Evolutionary conservation across 2,113 vertebrate genomes (phyloP), one percentile per base, ranked within the genome.

Genomic region (Alectura lathami): DNA sequence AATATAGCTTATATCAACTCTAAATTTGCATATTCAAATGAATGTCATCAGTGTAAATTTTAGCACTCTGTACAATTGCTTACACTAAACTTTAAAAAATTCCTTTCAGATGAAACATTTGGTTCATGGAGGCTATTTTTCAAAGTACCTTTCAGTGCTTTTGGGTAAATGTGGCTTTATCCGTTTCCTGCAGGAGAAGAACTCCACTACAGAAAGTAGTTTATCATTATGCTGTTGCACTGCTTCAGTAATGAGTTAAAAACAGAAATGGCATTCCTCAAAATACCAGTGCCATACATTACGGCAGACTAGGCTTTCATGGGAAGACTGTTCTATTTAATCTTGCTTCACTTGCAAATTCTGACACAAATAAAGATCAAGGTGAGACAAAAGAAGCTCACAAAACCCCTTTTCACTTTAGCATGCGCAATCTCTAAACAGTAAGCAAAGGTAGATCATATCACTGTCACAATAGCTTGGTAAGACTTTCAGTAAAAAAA

Each of bases 11-110:
- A 24, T 57, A 75, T 78, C 30, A 78, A 78, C 51, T 75, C 40
- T 59, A 72, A 86, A 97, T 94, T 91, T 91, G 24, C 86, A 86
- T 91, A 84, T 66, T 93, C 34, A 83, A 84, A 88, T 90, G 2
- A 84, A 64, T 23, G 18, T 64, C 88, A n/a, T 34, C 18, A 27
- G 36, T 26, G 15, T 96, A 91, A 91, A 93, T 84, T 91, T 75
- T 82, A 83, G 24, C 21, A 78, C 48, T 64, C 23, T 72, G 8
- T 51, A 57, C n/a, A 88, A 27, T 32, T 43, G 23, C 73, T 88
- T 77, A 40, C 9, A 43, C 5, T 67, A 68, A 18, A 34, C 51
- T 50, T 62, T 1, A 2, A 13, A 75, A 81, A 70, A 22, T 13
- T 72, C 29, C 26, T 85, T 85, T 85, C 29, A 63, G 54, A 47